Evolutionary conservation across 2,888 invertebrate genomes (phyloP).

Genomic region (Rhamnusium bicolor): DNA sequence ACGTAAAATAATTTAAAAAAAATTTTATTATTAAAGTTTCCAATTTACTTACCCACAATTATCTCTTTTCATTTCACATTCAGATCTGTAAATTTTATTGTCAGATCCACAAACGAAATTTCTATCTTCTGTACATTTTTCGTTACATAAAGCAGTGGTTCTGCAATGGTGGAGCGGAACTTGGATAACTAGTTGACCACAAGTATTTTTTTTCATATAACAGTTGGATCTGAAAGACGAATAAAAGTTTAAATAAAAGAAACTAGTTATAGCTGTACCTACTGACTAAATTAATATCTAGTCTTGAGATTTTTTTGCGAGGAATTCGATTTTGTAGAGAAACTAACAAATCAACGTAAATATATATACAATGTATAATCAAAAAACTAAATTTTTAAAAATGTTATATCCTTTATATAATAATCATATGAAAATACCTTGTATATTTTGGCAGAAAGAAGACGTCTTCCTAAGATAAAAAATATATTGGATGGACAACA

Average conservation of each 20-base stretch:
- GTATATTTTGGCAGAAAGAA: too few relatives aligned
- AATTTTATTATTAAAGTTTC: not conserved
- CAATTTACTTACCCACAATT: conserved; percentile 83
- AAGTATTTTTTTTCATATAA: conserved; percentile 86
- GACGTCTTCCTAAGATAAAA: too few relatives aligned
- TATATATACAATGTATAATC: too few relatives aligned
- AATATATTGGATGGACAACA: too few relatives aligned
- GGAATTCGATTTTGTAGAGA: too few relatives aligned
- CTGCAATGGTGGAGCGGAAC: conserved; percentile 89
- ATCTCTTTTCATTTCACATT: conserved; percentile 92
- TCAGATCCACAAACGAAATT: conserved; percentile 92
- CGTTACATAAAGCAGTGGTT: conserved; percentile 88
- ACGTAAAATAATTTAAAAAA: not conserved
- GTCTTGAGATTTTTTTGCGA: too few relatives aligned
- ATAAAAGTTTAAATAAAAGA: not conserved
- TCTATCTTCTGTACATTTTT: conserved; percentile 81
- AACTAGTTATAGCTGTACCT: too few relatives aligned
- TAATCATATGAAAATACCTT: too few relatives aligned
- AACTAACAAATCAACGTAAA: too few relatives aligned
- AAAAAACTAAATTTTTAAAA: too few relatives aligned
- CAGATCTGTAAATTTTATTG: conserved; percentile 90
- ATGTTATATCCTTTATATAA: too few relatives aligned
- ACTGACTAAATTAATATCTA: too few relatives aligned
- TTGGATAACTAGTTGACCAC: conserved; percentile 88
- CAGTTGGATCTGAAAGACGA: conserved; percentile 83